These are phyloP conservation scores for Acanthurus leucopareius DNA, from an alignment of 2,797 vertebrate species.

Conservation along the genomic window DNA sequence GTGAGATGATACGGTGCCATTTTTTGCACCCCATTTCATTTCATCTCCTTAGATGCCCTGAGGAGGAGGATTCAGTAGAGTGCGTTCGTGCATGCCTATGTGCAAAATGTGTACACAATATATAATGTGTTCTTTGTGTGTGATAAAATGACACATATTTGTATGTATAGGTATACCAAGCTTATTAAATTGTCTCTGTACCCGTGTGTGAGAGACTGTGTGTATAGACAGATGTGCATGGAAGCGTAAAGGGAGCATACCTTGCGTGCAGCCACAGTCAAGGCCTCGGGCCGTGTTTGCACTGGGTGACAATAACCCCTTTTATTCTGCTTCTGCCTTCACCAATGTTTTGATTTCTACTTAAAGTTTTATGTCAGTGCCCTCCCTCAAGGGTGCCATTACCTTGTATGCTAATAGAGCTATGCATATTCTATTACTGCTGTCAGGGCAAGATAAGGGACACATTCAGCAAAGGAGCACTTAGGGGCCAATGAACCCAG, in stretches of 20 bases:
- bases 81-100: conserved; percentile 26
- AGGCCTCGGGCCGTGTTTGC: conserved; percentile 86
- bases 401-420: conserved; percentile 94
- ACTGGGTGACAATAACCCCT: conserved; percentile 91
- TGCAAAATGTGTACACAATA: conserved; percentile 50
- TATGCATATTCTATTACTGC: conserved; percentile 96
- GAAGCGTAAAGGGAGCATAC: conserved; percentile 77
- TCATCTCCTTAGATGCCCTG: conserved; percentile 82
- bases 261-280: conserved; percentile 75
- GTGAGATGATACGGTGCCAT: conserved; percentile 76
- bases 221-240: conserved; percentile 70
- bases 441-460: conserved; percentile 92
- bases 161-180: conserved; percentile 42
- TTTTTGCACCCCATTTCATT: conserved; percentile 84
- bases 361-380: conserved; percentile 95
- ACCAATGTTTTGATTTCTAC: conserved; percentile 97
- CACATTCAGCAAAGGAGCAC: conserved; percentile 90
- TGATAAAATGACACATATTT: conserved; percentile 63
- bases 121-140: conserved; percentile 51
- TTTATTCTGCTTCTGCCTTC: conserved; percentile 88
- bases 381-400: conserved; percentile 94
- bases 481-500: conserved; percentile 93
- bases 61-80: conserved; percentile 54
- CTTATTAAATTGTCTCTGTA: conserved; percentile 63
- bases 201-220: conserved; percentile 23